Evolutionary conservation across 2,113 vertebrate genomes (phyloP), one percentile per base, ranked within the genome.

Genomic region (Aegithalos caudatus): DNA sequence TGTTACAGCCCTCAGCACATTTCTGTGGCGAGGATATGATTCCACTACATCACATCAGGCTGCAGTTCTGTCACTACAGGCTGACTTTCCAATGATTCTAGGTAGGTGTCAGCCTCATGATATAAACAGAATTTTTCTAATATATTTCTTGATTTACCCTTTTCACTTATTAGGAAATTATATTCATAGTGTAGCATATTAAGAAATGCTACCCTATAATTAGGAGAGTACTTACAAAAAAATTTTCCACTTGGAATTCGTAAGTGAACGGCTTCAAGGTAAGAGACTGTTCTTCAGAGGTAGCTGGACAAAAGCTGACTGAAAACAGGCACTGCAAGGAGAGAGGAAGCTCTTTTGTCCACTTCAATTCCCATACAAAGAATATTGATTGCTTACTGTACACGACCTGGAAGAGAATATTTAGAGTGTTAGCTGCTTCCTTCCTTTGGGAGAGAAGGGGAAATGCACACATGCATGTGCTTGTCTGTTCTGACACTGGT

Each of bases 281-380:
- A 17, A 98, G 28, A 60, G 96, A 94, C 54, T 98, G 98, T 45
- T 95, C 98, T 44, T 97, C 97, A 81, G 95, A 97, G n/a, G 98
- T 97, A 73, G 96, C 97, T 2, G 98, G 99, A 51, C 95, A 98
- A 96, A 99, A 99, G 82, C 97, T 98, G 72, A 99, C 96, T 33
- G 99, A 99, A 97, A 99, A 99, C 64, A 96, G 97, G 90, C 98
- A 99, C 91, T 98, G 98, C 88, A 99, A 98, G 72, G 98, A 97
- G 17, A 98, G 90, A 45, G 99, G 98, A 31, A 98, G 98, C 80
- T 98, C 98, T 40, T 94, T 97, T 29, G 95, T 98, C 99, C 99
- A 99, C 94, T 95, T 98, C 95, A 99, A 84, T 98, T 99, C 99
- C 99, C 99, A 99, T 88, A 99, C 92, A 82, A 99, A 99, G 98